Percentiles rank a stretch among this genome's conserved stretches.
Conservation (phyloP, 37 sponge, comb jelly and placozoan species). For the Petrosia ficiformis region DNA sequence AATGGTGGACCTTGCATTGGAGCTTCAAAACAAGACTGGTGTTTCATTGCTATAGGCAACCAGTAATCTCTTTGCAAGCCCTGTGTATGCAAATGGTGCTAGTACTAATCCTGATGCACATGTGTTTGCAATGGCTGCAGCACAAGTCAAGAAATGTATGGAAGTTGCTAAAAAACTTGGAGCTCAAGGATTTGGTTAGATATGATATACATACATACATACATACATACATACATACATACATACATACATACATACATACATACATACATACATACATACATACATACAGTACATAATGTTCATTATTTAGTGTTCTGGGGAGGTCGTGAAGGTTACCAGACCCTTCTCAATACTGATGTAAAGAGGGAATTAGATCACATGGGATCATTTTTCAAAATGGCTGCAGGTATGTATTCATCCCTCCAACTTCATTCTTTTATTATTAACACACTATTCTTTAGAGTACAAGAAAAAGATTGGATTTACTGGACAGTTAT, state of each 20-base stretch:
- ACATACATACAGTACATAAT: no score
- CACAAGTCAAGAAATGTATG: constrained; percentile 68
- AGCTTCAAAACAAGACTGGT: constrained; percentile 62
- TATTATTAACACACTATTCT: no score
- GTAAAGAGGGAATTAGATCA: constrained; percentile 64
- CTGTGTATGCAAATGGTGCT: constrained; percentile 54
- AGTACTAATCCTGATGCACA: constrained; percentile 67
- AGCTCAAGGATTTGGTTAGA: constrained; percentile 61
- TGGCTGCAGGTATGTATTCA: constrained; percentile 28
- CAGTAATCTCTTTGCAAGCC: constrained; percentile 64
- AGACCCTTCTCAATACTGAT: constrained; percentile 66
- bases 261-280: no score
- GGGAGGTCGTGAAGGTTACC: constrained; percentile 79
- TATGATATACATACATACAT: neutral
- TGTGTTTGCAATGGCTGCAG: constrained; percentile 64
- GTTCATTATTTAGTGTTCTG: constrained; percentile 43
- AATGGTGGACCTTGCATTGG: constrained; percentile 41
- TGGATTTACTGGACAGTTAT: constrained; percentile 70
- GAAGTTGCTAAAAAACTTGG: constrained; percentile 69
- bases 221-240: neutral
- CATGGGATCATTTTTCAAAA: constrained; percentile 68
- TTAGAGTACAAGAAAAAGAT: constrained; percentile 68
- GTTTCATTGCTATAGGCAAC: constrained; percentile 68
- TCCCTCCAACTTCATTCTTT: neutral
- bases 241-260: constrained; percentile 4